A percentile compares a stretch with the other conserved stretches of the same genome.
Evolutionary conservation across 2,888 invertebrate genomes (phyloP).

Genomic region (Ischnura elegans): DNA sequence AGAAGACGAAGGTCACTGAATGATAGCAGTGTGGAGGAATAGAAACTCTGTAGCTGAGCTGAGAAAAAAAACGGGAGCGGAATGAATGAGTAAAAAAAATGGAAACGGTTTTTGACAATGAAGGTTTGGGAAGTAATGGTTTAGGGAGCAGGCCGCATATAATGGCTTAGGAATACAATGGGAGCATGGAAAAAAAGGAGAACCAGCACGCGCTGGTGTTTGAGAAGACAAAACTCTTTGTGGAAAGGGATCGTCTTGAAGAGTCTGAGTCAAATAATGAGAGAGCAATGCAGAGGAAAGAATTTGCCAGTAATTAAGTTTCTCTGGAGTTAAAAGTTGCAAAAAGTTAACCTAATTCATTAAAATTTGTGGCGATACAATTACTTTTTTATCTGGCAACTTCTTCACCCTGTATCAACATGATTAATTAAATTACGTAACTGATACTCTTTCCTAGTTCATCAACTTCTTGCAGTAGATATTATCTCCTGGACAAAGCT

Average conservation of each 20-base stretch:
- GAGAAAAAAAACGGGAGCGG: neutral
- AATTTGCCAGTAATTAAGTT: neutral
- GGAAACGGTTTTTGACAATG: neutral
- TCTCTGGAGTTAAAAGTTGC: neutral
- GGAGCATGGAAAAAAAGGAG: neutral
- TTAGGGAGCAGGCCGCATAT: neutral
- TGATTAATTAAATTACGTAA: neutral
- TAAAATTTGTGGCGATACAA: neutral
- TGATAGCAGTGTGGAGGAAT: neutral
- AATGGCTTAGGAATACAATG: neutral
- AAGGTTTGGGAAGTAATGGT: neutral
- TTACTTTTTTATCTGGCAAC: neutral
- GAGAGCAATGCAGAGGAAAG: neutral
- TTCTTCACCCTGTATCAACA: neutral
- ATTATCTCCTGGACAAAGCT: no score
- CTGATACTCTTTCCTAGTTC: no score
- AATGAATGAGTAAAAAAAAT: constrained; percentile 15
- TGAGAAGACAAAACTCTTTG: neutral
- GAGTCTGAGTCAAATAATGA: neutral
- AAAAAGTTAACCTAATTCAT: neutral
- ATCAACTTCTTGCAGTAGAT: no score
- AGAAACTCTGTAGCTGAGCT: neutral
- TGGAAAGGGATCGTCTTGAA: neutral
- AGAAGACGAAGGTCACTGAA: neutral
- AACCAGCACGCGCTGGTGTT: neutral